These are phyloP conservation scores for Anorthoa munda DNA, from an alignment of 2,888 invertebrate genomes.

Conservation along the genomic window DNA sequence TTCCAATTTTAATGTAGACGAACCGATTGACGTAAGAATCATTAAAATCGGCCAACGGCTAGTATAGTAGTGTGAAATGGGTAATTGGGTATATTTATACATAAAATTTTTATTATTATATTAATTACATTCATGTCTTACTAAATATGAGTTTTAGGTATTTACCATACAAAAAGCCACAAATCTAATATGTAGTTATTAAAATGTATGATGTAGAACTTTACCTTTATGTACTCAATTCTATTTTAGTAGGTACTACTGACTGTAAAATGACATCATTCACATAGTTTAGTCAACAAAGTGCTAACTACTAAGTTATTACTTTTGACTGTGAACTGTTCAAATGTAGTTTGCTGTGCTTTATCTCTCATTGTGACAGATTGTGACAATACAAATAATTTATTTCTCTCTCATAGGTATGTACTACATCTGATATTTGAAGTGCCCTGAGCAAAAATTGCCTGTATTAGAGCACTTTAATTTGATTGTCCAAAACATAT, in stretches of 20 bases:
- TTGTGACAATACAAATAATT: no score
- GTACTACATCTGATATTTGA: no score
- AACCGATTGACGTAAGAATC: no score
- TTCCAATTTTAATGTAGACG: no score
- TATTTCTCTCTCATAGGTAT: no score
- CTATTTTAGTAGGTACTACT: conserved; percentile 18
- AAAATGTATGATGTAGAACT: conserved; percentile 31
- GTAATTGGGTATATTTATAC: background rate
- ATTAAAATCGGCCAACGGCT: no score
- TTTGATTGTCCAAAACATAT: no score
- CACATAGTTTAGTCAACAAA: conserved; percentile 32
- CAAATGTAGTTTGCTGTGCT: background rate
- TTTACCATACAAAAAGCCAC: background rate
- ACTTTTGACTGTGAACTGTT: background rate
- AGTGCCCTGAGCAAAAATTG: no score
- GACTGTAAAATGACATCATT: conserved; percentile 57
- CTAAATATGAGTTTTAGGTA: background rate
- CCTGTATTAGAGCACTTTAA: no score
- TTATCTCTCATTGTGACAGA: background rate
- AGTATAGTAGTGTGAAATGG: background rate
- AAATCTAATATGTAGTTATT: background rate
- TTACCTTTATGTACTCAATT: conserved; percentile 10
- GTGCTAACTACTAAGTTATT: conserved; percentile 14
- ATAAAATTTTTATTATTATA: no score
- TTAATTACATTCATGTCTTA: background rate